Evolutionary conservation across 2,797 vertebrate species (phyloP).

Genomic region (Nasua narica): DNA sequence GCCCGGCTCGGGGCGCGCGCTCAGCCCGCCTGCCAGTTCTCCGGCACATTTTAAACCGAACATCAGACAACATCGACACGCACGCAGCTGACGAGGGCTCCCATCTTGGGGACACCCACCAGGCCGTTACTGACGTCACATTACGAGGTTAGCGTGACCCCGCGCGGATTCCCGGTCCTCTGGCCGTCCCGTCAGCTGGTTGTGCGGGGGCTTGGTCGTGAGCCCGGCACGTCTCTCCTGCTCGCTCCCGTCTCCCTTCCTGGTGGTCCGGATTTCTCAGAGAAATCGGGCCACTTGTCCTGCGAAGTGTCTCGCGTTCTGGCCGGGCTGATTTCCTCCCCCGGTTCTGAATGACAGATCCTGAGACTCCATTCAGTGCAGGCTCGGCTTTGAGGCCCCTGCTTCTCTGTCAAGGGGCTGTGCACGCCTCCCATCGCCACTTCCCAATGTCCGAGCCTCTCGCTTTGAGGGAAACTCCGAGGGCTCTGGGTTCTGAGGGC

Average conservation of each 20-base stretch:
- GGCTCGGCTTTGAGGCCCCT: background rate
- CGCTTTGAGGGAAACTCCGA: fast-evolving
- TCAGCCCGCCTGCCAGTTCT: background rate
- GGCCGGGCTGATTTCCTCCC: background rate
- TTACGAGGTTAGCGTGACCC: background rate
- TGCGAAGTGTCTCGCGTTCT: background rate
- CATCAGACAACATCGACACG: background rate
- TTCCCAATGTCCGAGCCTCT: too few relatives aligned
- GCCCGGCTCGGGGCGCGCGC: fast-evolving
- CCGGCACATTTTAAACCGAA: too few relatives aligned
- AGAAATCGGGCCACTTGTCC: too few relatives aligned
- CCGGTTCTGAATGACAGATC: too few relatives aligned
- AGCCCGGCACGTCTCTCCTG: background rate
- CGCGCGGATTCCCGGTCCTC: fast-evolving
- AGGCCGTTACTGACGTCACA: too few relatives aligned
- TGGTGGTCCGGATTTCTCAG: background rate
- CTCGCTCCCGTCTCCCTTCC: background rate
- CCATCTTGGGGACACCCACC: background rate
- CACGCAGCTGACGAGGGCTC: background rate
- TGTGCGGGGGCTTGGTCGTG: background rate
- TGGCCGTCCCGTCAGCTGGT: too few relatives aligned
- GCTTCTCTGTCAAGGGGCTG: background rate
- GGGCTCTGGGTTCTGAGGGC: too few relatives aligned
- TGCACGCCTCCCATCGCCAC: fast-evolving
- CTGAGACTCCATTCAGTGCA: background rate